Conservation (phyloP, 2,888 invertebrate genomes). For the Conistra vaccinii region DNA sequence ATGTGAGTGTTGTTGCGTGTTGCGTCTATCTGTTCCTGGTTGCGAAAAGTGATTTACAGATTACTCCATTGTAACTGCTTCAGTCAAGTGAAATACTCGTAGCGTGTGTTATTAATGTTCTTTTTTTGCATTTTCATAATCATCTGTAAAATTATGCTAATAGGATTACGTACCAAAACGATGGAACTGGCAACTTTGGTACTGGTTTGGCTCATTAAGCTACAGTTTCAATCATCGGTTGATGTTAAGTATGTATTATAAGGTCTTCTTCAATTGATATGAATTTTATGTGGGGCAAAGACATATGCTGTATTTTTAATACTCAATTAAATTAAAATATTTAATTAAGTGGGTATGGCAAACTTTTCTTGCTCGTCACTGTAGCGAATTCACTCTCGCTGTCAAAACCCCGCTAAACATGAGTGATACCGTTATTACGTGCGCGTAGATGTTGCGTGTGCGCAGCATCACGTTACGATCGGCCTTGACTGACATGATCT, state of each 20-base stretch:
- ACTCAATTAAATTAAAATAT: neutral
- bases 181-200: neutral
- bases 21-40: constrained; percentile 54
- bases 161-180: neutral
- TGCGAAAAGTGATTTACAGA: constrained; percentile 54
- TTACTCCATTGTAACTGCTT: constrained; percentile 41
- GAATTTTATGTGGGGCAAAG: neutral
- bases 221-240: neutral
- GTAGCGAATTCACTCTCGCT: constrained; percentile 58
- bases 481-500: constrained; percentile 65
- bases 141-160: neutral
- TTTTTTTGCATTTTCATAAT: constrained; percentile 17
- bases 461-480: constrained; percentile 47
- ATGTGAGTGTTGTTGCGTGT: constrained; percentile 39
- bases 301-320: neutral
- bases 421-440: constrained; percentile 64
- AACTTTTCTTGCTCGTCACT: constrained; percentile 34
- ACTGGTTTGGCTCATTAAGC: neutral
- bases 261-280: neutral
- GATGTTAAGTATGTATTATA: neutral
- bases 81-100: constrained; percentile 32
- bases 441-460: constrained; percentile 55
- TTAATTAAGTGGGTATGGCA: neutral
- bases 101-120: constrained; percentile 5
- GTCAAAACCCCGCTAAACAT: constrained; percentile 50